Percentiles rank a stretch among this genome's conserved stretches.
Conservation (phyloP, 2,888 invertebrate genomes). For the Gymnosoma rotundatum region DNA sequence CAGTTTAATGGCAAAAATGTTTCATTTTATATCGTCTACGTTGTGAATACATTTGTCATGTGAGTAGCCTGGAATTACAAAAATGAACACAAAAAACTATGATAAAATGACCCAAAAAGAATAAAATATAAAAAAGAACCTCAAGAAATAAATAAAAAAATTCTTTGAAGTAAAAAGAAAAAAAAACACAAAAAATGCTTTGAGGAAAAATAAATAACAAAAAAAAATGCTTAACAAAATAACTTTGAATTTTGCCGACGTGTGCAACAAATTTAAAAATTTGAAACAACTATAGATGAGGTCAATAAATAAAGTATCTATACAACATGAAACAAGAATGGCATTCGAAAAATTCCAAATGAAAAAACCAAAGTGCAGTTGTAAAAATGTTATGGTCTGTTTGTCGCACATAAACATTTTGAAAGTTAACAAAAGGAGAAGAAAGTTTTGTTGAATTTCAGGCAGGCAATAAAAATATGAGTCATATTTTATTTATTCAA, state of each 20-base stretch:
- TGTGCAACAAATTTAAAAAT: conserved; percentile 64
- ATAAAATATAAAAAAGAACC: background rate
- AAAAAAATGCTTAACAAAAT: conserved; percentile 50
- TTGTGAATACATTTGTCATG: conserved; percentile 34
- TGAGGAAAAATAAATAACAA: conserved; percentile 26
- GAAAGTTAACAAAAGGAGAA: conserved; percentile 18
- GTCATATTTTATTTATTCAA: conserved; percentile 11
- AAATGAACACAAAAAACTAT: conserved; percentile 30
- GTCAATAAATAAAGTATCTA: conserved; percentile 44
- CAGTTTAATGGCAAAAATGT: conserved; percentile 14
- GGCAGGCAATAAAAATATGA: conserved; percentile 36
- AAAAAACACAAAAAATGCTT: background rate
- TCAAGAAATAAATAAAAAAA: conserved; percentile 31
- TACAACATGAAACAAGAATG: background rate
- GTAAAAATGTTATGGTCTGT: conserved; percentile 61
- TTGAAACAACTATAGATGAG: conserved; percentile 40
- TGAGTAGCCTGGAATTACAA: conserved; percentile 22
- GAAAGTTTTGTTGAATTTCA: conserved; percentile 25
- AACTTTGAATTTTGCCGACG: conserved; percentile 66
- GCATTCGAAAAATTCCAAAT: background rate
- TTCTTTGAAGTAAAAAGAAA: background rate
- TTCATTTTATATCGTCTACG: conserved; percentile 38
- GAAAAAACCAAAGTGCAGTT: conserved; percentile 57
- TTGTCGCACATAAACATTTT: conserved; percentile 55
- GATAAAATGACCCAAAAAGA: conserved; percentile 11